phyloP scores from a whole-genome alignment of 2,888 invertebrate genomes.

The Oxystoma pomonae region DNA sequence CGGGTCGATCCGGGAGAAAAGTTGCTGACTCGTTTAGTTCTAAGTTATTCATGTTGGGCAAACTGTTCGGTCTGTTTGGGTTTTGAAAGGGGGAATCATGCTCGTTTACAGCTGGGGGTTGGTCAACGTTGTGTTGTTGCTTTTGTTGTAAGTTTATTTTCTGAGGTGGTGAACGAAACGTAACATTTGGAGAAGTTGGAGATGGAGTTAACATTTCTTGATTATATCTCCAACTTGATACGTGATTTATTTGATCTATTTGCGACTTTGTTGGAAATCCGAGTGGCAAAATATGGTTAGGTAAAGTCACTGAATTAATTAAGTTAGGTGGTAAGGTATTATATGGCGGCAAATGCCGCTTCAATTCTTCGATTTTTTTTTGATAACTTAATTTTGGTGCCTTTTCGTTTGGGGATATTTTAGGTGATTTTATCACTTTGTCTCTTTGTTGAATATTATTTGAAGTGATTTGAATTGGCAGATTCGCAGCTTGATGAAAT shows the following conservation, averaged over 20 bases:
- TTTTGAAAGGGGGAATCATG: background rate
- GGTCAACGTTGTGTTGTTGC: background rate
- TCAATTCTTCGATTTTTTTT: background rate
- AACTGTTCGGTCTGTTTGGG: background rate
- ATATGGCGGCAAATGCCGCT: background rate
- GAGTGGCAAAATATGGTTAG: background rate
- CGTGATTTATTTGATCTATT: background rate
- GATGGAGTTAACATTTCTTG: background rate
- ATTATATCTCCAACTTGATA: background rate
- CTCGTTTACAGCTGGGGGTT: background rate
- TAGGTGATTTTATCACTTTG: background rate
- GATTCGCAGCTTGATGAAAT: background rate
- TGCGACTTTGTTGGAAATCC: background rate
- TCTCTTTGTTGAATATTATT: background rate
- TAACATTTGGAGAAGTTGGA: background rate
- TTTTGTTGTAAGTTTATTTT: background rate
- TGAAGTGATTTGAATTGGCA: background rate
- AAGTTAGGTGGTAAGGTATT: background rate
- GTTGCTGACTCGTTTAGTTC: background rate
- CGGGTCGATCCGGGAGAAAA: background rate
- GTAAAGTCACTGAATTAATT: background rate
- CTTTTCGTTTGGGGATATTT: background rate
- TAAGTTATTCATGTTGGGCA: background rate
- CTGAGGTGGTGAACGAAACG: background rate
- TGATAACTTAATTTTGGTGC: background rate